These are phyloP conservation scores for Leptobrachium leishanense DNA, from an alignment of 2,113 vertebrate genomes.

Conservation along the genomic window DNA sequence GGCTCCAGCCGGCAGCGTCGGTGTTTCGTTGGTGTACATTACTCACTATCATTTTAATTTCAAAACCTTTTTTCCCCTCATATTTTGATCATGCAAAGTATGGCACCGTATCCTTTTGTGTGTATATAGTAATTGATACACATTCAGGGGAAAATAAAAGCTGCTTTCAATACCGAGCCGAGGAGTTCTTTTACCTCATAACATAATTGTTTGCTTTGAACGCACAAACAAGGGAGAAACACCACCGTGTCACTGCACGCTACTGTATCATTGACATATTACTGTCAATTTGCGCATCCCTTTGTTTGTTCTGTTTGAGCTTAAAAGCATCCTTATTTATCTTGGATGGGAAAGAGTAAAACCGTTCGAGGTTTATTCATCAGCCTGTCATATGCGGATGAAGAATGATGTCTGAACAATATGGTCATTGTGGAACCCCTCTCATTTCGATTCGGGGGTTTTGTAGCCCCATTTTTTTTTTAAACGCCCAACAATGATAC, in stretches of 20 bases:
- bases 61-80: no score
- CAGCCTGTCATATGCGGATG: neutral
- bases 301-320: constrained; percentile 18
- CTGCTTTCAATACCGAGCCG: no score
- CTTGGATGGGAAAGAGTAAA: constrained; percentile 12
- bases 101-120: no score
- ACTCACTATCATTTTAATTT: no score
- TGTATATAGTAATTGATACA: no score
- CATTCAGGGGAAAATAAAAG: no score
- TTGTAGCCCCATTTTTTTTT: no score
- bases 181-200: neutral
- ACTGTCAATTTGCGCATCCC: neutral
- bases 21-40: no score
- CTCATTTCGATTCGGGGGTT: neutral
- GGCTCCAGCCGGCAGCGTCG: no score
- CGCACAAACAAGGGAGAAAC: constrained; percentile 23
- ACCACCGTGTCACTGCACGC: constrained; percentile 17
- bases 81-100: no score
- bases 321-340: constrained; percentile 40
- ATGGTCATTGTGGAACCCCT: constrained; percentile 10
- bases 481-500: no score
- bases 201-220: constrained; percentile 9
- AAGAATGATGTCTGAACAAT: constrained; percentile 21
- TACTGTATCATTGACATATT: constrained; percentile 12
- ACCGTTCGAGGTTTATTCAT: constrained; percentile 20